These are phyloP conservation scores for Lamprologus speciosus DNA, from an alignment of 2,113 vertebrate species.

Conservation along the genomic window DNA sequence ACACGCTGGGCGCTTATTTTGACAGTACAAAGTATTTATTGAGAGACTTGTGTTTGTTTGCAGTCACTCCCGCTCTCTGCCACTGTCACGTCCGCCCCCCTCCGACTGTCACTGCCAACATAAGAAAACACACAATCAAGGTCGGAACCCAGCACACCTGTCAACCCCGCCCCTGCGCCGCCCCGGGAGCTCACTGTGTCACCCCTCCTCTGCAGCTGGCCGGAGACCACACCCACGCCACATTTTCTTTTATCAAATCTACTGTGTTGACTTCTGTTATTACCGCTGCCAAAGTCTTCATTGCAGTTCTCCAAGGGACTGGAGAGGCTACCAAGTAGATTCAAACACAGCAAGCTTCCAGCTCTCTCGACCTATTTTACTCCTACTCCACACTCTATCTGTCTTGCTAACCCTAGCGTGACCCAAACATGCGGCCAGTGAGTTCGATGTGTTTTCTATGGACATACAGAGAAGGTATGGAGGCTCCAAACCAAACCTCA, in stretches of 20 bases:
- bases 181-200: no score
- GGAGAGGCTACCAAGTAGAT: constrained; percentile 26
- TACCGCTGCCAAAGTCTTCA: constrained; percentile 19
- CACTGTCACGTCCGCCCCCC: no score
- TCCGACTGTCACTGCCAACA: no score
- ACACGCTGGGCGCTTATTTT: no score
- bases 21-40: no score
- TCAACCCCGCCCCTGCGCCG: no score
- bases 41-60: no score
- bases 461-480: constrained; percentile 54
- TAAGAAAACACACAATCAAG: no score
- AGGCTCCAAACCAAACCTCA: constrained; percentile 68
- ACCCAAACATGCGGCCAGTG: constrained; percentile 58
- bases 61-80: no score
- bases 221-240: no score
- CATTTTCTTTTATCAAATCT: constrained; percentile 8
- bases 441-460: constrained; percentile 50
- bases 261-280: constrained; percentile 4
- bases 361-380: constrained; percentile 29
- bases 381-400: constrained; percentile 49
- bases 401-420: constrained; percentile 60
- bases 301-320: background rate
- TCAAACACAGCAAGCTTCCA: constrained; percentile 25
- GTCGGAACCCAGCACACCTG: no score
- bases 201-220: no score